Percentiles rank a stretch among this genome's conserved stretches.
Conservation (phyloP, 2,797 vertebrate genomes). For the Australoheros facetus region DNA sequence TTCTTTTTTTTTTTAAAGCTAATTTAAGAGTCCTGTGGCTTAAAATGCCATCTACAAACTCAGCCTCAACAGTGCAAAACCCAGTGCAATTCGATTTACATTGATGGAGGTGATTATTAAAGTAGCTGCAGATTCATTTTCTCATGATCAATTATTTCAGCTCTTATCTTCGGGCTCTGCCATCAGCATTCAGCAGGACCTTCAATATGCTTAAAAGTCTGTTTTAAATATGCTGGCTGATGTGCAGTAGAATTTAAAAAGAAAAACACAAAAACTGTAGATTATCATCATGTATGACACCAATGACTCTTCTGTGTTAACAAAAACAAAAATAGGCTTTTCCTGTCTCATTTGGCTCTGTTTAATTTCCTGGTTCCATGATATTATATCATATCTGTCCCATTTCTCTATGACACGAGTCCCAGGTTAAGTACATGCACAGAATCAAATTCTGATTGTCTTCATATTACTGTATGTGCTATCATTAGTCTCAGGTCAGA, state of each 20-base stretch:
- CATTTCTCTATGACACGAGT: not conserved
- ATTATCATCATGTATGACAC: not conserved
- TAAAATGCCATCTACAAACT: not conserved
- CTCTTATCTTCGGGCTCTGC: not conserved
- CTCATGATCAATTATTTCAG: not conserved
- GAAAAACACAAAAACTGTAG: not conserved
- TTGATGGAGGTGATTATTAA: not conserved
- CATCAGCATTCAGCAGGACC: not conserved
- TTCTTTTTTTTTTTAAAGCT: no score
- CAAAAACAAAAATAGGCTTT: not conserved
- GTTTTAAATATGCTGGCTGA: not conserved
- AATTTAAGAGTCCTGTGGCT: not conserved
- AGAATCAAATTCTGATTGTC: not conserved
- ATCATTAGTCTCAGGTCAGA: not conserved
- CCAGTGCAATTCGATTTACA: not conserved
- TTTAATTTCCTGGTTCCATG: not conserved
- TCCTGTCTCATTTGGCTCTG: not conserved
- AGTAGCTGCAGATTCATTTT: not conserved
- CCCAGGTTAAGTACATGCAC: not conserved
- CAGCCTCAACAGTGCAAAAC: not conserved
- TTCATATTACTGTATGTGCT: not conserved
- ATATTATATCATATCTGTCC: not conserved
- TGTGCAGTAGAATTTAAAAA: not conserved
- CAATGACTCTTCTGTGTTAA: not conserved
- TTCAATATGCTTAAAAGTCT: not conserved